Evolutionary conservation across 2,888 invertebrate species (phyloP).

Genomic region (Netelia inedita): DNA sequence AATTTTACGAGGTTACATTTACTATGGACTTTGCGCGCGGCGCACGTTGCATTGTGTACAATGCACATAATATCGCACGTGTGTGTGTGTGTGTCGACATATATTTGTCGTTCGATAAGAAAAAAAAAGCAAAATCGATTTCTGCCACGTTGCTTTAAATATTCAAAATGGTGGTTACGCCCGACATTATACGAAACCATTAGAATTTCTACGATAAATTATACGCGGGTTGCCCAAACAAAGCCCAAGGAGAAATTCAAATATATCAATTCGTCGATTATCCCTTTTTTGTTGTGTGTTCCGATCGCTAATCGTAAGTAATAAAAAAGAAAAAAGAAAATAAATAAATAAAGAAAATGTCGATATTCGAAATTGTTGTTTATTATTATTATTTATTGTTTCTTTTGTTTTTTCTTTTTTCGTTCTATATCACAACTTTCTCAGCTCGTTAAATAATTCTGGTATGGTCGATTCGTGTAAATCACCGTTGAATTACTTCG

Average conservation of each 20-base stretch:
- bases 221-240: no score
- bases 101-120: background rate
- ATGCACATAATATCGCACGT: background rate
- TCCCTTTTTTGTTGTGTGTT: no score
- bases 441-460: no score
- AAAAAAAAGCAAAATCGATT: background rate
- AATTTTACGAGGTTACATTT: constrained; percentile 24
- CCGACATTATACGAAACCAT: no score
- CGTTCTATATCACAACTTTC: no score
- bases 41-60: constrained; percentile 16
- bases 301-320: no score
- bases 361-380: background rate
- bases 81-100: background rate
- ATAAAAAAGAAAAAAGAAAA: no score
- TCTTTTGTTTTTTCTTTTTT: no score
- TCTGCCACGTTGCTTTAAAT: background rate
- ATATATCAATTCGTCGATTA: no score
- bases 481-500: background rate
- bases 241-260: no score
- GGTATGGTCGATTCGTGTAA: background rate
- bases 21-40: background rate
- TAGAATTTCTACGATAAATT: no score
- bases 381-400: background rate
- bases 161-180: background rate
- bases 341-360: background rate